phyloP scores from a whole-genome alignment of 2,113 vertebrate genomes.

The Rattus rattus region DNA sequence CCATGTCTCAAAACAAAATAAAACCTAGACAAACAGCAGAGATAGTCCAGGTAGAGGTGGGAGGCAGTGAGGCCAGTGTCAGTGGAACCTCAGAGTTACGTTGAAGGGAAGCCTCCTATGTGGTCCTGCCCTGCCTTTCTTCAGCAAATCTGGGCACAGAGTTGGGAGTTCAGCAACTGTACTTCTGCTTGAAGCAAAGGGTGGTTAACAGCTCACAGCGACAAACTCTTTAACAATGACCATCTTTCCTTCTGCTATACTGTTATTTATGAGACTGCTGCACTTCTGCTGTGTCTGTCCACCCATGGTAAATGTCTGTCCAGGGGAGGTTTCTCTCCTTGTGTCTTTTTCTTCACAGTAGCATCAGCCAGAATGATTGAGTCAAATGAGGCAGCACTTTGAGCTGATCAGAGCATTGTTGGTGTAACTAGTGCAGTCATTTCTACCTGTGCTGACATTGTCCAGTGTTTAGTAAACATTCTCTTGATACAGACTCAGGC shows the following conservation, averaged over 20 bases:
- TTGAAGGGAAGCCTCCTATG: neutral
- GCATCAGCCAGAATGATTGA: neutral
- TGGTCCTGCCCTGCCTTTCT: neutral
- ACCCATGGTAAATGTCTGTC: neutral
- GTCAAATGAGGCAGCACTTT: neutral
- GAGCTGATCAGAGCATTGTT: neutral
- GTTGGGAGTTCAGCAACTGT: accelerated
- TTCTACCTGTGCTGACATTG: neutral
- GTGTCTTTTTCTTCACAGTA: neutral
- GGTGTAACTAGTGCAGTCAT: neutral
- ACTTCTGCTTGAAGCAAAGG: neutral
- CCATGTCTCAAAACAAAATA: neutral
- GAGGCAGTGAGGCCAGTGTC: neutral
- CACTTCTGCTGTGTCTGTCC: neutral
- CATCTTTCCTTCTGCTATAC: neutral
- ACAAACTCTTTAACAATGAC: neutral
- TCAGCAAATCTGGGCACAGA: neutral
- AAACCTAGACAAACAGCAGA: neutral
- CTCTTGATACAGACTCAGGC: neutral
- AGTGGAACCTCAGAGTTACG: neutral
- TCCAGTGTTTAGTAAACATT: neutral
- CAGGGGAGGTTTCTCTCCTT: neutral
- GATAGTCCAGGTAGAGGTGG: too few species aligned
- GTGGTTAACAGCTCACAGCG: neutral
- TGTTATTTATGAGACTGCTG: neutral